phyloP scores from a whole-genome alignment of 2,888 invertebrate species.

The Acutogordius australiensis region DNA sequence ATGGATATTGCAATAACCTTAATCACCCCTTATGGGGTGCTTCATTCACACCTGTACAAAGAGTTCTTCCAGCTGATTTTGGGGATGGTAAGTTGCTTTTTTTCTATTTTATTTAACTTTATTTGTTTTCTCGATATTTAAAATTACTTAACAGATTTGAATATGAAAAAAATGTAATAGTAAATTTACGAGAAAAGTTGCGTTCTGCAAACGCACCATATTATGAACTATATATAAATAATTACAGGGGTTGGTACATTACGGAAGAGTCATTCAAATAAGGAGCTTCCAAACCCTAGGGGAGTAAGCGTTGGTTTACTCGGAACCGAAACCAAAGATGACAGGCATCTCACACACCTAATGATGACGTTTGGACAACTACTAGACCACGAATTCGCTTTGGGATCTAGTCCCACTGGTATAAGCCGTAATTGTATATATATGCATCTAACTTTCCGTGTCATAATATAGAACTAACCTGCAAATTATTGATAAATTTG shows the following conservation, averaged over 20 bases:
- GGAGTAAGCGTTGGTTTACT: background rate
- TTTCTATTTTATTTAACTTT: background rate
- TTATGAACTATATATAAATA: background rate
- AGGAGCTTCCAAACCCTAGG: conserved; percentile 5
- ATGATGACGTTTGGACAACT: conserved; percentile 10
- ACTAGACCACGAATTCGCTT: conserved; percentile 7
- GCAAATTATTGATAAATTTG: no score
- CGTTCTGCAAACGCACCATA: background rate
- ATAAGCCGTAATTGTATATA: background rate
- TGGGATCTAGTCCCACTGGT: conserved; percentile 11
- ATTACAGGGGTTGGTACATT: background rate
- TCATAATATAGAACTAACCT: no score
- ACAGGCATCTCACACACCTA: background rate
- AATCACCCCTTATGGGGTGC: background rate
- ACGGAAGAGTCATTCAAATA: background rate
- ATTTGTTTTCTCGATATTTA: background rate
- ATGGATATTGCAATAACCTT: conserved; percentile 10
- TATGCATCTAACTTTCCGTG: no score
- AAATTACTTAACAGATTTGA: no score
- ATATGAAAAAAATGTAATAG: background rate
- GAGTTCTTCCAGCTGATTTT: background rate
- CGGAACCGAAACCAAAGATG: background rate
- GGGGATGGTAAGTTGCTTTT: no score
- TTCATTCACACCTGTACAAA: background rate
- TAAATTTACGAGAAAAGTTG: background rate